phyloP scores from a whole-genome alignment of 2,888 invertebrate genomes.

The Stenodera caucasica region DNA sequence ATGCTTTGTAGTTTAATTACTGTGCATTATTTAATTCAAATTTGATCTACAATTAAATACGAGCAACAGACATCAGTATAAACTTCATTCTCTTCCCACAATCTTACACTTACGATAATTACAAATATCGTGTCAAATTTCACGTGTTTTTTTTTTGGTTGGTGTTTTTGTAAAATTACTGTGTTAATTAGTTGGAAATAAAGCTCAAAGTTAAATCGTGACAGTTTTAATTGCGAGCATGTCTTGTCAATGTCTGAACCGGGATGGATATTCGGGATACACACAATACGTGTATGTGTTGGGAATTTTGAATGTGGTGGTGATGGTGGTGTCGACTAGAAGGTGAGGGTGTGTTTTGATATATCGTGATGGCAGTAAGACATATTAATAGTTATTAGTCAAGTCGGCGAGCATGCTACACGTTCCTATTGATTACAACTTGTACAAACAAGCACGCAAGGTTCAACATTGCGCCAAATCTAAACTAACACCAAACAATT shows the following conservation, averaged over 20 bases:
- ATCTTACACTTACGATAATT: too few relatives aligned
- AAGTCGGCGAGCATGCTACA: conserved; percentile 53
- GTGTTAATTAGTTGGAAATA: conserved; percentile 32
- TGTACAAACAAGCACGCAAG: conserved; percentile 49
- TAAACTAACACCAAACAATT: conserved; percentile 48
- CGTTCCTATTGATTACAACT: conserved; percentile 53
- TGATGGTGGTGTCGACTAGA: too few relatives aligned
- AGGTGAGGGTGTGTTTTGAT: conserved; percentile 49
- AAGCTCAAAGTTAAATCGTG: conserved; percentile 33
- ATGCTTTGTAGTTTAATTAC: conserved; percentile 58
- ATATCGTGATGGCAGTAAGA: conserved; percentile 54
- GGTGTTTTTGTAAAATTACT: conserved; percentile 20
- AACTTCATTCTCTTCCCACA: too few relatives aligned
- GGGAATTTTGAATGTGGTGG: conserved; percentile 33
- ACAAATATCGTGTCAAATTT: not conserved
- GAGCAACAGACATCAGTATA: too few relatives aligned
- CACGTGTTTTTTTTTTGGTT: not conserved
- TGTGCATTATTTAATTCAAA: conserved; percentile 57
- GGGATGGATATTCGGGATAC: too few relatives aligned
- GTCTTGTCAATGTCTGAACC: conserved; percentile 36
- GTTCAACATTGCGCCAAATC: conserved; percentile 51
- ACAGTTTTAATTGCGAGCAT: conserved; percentile 38
- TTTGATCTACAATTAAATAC: conserved; percentile 57
- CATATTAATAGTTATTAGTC: conserved; percentile 56
- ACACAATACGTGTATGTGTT: conserved; percentile 31